A percentile compares a stretch with the other conserved stretches of the same genome.
Conservation (phyloP, 2,113 vertebrate species). For the Sylvia atricapilla region DNA sequence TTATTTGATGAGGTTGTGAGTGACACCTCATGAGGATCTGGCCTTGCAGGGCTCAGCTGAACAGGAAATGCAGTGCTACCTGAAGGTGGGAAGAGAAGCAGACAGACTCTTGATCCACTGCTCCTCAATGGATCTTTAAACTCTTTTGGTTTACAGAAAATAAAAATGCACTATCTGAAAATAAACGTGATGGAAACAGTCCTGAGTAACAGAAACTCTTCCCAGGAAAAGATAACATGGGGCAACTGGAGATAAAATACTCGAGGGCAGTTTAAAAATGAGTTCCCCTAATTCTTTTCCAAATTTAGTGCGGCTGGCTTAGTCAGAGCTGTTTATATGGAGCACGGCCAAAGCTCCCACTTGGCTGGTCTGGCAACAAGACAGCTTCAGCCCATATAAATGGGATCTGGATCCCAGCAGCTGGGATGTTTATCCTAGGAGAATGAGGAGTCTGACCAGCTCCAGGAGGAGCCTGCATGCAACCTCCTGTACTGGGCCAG, state of each 20-base stretch:
- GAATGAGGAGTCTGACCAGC: not conserved
- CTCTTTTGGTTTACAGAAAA: not conserved
- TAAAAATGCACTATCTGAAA: not conserved
- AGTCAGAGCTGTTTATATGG: constrained; percentile 33
- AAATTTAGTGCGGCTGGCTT: constrained; percentile 41
- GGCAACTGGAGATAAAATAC: constrained; percentile 1
- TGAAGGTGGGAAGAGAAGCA: not conserved
- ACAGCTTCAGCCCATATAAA: not conserved
- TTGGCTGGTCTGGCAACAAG: not conserved
- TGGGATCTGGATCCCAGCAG: not conserved
- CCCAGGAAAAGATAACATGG: not conserved
- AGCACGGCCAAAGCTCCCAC: not conserved
- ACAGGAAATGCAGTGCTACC: not conserved
- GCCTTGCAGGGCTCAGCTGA: rapidly evolving
- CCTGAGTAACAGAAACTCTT: not conserved
- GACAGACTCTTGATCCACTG: not conserved
- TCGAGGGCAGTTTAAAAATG: constrained; percentile 7
- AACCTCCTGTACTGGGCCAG: not conserved
- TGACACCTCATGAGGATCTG: not conserved
- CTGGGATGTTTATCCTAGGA: not conserved
- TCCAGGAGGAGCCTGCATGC: not conserved
- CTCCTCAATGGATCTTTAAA: not conserved
- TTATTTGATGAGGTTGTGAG: not conserved
- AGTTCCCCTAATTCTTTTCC: constrained; percentile 28
- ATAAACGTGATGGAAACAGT: not conserved